Base-by-base conservation (phyloP, 2,888 invertebrate species). In the Crocallis elinguaria region DNA sequence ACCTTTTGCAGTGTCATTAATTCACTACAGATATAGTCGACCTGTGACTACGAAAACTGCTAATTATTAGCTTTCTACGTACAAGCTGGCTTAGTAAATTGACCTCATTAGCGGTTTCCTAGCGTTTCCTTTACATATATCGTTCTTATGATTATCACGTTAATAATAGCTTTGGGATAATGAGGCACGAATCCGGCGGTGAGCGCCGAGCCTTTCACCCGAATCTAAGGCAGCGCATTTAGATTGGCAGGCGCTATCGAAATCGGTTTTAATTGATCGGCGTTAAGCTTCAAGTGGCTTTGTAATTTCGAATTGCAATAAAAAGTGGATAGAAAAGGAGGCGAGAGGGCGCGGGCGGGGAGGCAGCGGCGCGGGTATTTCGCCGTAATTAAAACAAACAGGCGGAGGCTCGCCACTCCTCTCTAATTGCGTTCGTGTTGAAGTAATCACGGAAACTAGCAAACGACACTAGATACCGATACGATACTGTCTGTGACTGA, bases 351-450 rank as follows among this genome's bases (percentile, higher is more conserved):
- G 60, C 52, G 51, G 29, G 56, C 48, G 49, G 53, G 27, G 12
- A 37, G 42, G 51, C 33, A 32, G 56, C 70, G 68, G 49, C 70
- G 75, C 75, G 73, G 82, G 78, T 86, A 84, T 87, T 88, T 83
- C 84, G 79, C 77, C 81, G 88, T 89, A 90, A 90, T 90, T 89
- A 90, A 90, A 89, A 88, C 89, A 89, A 89, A 89, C 87, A 89
- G 82, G 79, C 86, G 83, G 78, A 83, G 83, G 82, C 81, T 77
- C 77, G 77, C 82, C 84, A 87, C 86, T 88, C 85, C 85, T 86
- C 84, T 84, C 85, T 89, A 88, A 89, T 90, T 89, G 88, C 85
- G 82, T 85, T 84, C 82, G 80, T 79, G 85, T 86, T 86, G 81
- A 85, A 88, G 87, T 90, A 86, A 88, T 89, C 85, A 86, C 82